Percentiles rank a stretch among this genome's conserved stretches.
Evolutionary conservation across 2,888 invertebrate species (phyloP).

Genomic region (Phyto melanocephala): DNA sequence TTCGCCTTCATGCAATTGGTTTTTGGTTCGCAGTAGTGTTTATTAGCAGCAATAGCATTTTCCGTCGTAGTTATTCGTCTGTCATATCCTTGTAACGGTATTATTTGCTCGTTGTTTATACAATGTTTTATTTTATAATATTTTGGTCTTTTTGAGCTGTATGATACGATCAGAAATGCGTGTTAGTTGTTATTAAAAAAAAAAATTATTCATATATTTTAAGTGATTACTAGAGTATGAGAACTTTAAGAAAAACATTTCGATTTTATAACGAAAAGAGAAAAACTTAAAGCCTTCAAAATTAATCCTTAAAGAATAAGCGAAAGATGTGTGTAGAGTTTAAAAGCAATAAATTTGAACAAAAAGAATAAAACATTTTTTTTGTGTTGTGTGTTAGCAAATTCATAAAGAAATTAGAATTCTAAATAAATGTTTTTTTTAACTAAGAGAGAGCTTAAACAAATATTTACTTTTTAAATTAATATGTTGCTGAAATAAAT

Average conservation of each 20-base stretch:
- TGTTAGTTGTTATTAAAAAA: slow-evolving; percentile 37
- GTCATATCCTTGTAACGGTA: slow-evolving; percentile 58
- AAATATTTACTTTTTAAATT: not conserved
- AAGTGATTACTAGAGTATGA: slow-evolving; percentile 42
- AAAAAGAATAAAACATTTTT: not conserved
- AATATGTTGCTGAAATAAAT: too few species aligned
- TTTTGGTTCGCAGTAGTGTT: not conserved
- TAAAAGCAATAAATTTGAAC: not conserved
- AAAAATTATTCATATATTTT: slow-evolving; percentile 19
- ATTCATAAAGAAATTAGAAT: not conserved
- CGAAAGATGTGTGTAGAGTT: not conserved
- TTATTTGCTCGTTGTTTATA: slow-evolving; percentile 24
- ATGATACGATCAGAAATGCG: too few species aligned
- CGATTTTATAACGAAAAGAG: not conserved
- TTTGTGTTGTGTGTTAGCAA: not conserved
- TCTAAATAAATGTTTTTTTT: not conserved
- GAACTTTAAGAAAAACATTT: slow-evolving; percentile 8
- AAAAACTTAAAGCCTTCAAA: not conserved
- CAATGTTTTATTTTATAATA: slow-evolving; percentile 1
- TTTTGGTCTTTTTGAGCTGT: too few species aligned
- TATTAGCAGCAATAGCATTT: not conserved
- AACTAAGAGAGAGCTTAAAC: not conserved
- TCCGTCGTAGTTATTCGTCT: slow-evolving; percentile 23
- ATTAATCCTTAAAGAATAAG: not conserved
- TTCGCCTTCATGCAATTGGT: not conserved